Conservation (phyloP, 2,113 vertebrate genomes). For the Brachionichthys hirsutus region DNA sequence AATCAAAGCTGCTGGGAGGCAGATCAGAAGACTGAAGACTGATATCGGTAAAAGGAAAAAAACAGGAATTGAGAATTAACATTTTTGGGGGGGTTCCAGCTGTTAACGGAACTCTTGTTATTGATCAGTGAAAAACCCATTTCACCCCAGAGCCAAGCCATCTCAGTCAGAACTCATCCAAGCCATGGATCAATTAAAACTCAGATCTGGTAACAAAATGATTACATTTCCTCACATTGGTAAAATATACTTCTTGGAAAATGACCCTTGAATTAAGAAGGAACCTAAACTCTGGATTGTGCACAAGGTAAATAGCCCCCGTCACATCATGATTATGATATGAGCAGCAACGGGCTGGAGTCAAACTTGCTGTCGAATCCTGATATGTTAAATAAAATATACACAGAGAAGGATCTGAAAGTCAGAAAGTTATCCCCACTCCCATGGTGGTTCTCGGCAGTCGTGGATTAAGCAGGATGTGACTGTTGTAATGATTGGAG, state of each 20-base stretch:
- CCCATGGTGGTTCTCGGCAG: conserved; percentile 53
- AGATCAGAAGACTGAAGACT: neutral
- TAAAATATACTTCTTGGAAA: conserved; percentile 38
- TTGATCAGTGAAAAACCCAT: conserved; percentile 39
- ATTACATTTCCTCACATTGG: conserved; percentile 44
- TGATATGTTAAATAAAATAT: conserved; percentile 43
- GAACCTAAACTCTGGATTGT: conserved; percentile 49
- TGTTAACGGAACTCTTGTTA: conserved; percentile 32
- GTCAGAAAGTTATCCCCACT: conserved; percentile 44
- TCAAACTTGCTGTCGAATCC: conserved; percentile 54
- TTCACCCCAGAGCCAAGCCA: conserved; percentile 27
- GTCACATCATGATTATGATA: conserved; percentile 73
- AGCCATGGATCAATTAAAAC: conserved; percentile 38
- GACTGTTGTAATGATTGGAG: conserved; percentile 50
- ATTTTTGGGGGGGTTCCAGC: conserved; percentile 11
- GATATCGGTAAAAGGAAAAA: conserved; percentile 44
- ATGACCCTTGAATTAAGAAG: conserved; percentile 43
- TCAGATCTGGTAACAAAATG: conserved; percentile 22
- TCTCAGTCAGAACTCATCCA: conserved; percentile 16
- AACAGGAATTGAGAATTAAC: conserved; percentile 8
- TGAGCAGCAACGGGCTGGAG: conserved; percentile 44
- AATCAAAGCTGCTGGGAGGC: conserved; percentile 11
- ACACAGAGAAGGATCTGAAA: conserved; percentile 36
- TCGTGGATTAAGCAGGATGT: conserved; percentile 51
- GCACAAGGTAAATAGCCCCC: conserved; percentile 65